A percentile compares a stretch with the other conserved stretches of the same genome.
Conservation (phyloP, 2,888 invertebrate genomes). For the Drosophila macrothrix region DNA sequence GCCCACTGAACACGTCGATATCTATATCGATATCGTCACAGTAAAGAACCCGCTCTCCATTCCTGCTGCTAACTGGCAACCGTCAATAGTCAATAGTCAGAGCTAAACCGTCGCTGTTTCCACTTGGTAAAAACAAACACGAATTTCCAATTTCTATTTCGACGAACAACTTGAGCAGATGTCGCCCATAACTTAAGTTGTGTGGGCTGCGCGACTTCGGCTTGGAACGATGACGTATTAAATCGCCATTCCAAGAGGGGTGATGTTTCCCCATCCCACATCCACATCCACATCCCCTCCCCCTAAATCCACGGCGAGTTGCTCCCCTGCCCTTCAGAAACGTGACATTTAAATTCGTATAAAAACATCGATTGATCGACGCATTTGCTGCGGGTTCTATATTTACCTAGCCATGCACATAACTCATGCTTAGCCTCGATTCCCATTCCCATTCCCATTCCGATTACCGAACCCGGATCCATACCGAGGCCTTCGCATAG, state of each 20-base stretch:
- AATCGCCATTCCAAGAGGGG: conserved; percentile 58
- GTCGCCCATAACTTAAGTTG: conserved; percentile 74
- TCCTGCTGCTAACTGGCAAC: neutral
- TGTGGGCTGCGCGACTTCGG: conserved; percentile 60
- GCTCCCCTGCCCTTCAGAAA: conserved; percentile 33
- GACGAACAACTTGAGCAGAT: conserved; percentile 66
- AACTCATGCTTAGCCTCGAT: conserved; percentile 69
- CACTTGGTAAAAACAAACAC: conserved; percentile 77
- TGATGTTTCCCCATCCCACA: conserved; percentile 9
- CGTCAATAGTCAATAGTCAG: conserved; percentile 8
- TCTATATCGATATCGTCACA: neutral
- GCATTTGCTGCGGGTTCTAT: conserved; percentile 74
- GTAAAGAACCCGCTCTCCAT: neutral
- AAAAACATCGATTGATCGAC: conserved; percentile 73
- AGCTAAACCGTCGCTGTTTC: conserved; percentile 16
- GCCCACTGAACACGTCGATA: conserved; percentile 59
- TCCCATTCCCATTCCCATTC: conserved; percentile 10
- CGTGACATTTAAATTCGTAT: conserved; percentile 79
- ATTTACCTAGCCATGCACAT: conserved; percentile 70
- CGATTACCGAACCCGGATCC: conserved; percentile 2
- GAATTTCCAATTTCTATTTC: conserved; percentile 67
- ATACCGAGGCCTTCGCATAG: conserved; percentile 21
- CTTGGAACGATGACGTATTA: conserved; percentile 75
- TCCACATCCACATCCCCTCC: neutral
- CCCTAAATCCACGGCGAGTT: neutral